Conservation (phyloP, 2,113 vertebrate species). For the Nothobranchius kuhntae region DNA sequence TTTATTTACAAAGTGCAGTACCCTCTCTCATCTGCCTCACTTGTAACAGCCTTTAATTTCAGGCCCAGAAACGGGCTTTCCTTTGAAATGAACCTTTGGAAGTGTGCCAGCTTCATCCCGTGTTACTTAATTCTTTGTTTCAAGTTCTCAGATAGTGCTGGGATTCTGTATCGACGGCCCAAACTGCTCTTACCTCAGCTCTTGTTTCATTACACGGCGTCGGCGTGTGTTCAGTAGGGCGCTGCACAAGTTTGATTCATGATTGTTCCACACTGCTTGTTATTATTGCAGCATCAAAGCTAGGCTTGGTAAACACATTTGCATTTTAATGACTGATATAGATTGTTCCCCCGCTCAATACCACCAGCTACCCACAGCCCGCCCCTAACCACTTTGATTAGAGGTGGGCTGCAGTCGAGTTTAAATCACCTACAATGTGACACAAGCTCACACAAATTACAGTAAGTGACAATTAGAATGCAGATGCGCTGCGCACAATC, state of each 20-base stretch:
- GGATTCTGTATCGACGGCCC: conserved; percentile 59
- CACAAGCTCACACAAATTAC: background rate
- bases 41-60: conserved; percentile 47
- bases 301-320: conserved; percentile 68
- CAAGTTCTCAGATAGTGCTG: conserved; percentile 56
- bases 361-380: conserved; percentile 48
- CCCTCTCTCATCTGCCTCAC: conserved; percentile 15
- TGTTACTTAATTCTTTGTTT: conserved; percentile 50
- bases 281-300: conserved; percentile 68
- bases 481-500: conserved; percentile 5
- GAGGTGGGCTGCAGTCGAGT: conserved; percentile 33
- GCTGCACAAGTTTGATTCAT: conserved; percentile 67
- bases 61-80: conserved; percentile 41
- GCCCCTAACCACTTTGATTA: conserved; percentile 30
- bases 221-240: conserved; percentile 53
- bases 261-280: conserved; percentile 67
- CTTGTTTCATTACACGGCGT: conserved; percentile 65
- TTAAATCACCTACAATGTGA: conserved; percentile 26
- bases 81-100: conserved; percentile 50
- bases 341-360: conserved; percentile 66
- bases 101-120: conserved; percentile 43
- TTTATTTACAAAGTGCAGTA: conserved; percentile 37
- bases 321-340: conserved; percentile 75
- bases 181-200: conserved; percentile 61
- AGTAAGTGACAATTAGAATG: conserved; percentile 32